A percentile compares a stretch with the other conserved stretches of the same genome.
Conservation (phyloP, 1,140 invertebrate species). For the Battus philenor region DNA sequence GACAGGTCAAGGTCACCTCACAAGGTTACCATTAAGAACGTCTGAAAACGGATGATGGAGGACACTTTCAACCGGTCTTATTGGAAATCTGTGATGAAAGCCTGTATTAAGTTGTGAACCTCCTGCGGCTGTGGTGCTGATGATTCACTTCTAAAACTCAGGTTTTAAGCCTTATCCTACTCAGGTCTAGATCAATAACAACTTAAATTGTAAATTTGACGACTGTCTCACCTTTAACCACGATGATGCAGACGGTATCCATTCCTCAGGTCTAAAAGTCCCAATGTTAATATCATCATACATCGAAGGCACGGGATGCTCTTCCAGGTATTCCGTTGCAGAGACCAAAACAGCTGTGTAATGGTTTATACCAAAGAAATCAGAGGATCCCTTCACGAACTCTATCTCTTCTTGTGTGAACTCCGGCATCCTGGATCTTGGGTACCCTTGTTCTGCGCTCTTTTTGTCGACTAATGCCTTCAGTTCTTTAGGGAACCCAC, state of each 20-base stretch:
- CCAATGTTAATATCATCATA: conserved; percentile 29
- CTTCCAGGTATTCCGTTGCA: conserved; percentile 21
- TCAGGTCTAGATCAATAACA: too few species aligned
- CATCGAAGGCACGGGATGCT: conserved; percentile 28
- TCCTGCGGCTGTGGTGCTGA: too few species aligned
- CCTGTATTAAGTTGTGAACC: too few species aligned
- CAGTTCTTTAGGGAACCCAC: conserved; percentile 79
- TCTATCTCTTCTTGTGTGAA: conserved; percentile 73
- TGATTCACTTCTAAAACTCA: too few species aligned
- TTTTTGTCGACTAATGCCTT: conserved; percentile 73
- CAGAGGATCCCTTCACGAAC: conserved; percentile 76
- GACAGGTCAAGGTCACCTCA: too few species aligned
- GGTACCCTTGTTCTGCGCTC: conserved; percentile 69
- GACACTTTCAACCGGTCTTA: too few species aligned
- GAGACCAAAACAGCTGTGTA: conserved; percentile 70
- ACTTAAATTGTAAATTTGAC: too few species aligned
- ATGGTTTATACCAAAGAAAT: conserved; percentile 81
- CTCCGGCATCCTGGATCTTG: conserved; percentile 69
- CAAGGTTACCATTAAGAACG: too few species aligned
- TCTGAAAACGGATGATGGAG: too few species aligned
- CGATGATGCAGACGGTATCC: conserved; percentile 26
- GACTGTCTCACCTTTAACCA: conserved; percentile 32
- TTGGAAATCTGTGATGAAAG: too few species aligned
- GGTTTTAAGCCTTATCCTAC: too few species aligned
- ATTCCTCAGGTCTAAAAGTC: conserved; percentile 21